Evolutionary conservation across 1,140 invertebrate species (phyloP), one percentile per base, ranked within the genome.

Genomic region (Steinernema feltiae): DNA sequence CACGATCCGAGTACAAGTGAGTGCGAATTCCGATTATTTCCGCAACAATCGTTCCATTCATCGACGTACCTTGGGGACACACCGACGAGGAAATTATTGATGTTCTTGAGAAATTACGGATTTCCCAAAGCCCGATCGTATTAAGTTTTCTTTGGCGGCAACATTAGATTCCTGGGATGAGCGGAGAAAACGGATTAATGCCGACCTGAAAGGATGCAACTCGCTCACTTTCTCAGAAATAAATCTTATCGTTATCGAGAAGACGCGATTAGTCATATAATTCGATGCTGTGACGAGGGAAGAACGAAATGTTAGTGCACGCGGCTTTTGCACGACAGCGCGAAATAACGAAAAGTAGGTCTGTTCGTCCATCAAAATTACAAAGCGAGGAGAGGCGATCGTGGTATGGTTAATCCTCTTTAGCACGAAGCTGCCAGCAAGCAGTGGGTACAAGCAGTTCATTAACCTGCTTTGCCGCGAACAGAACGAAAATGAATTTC

Each of bases 241-340:
- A 63, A 63, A 63, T 63, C 53, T 63, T 63, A 63, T 63, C 53
- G 53, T 21, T n/a, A 63, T 63, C 53, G 7, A 7, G 35, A 63
- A 63, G 2, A 63, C 7, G 53, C 53, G 53, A n/a, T 63, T 27
- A 63, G 53, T 3, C 7, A 7, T 63, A 63, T 63, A 63, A 27
- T 63, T 63, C 24, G 7, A 21, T 15, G 24, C 3, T 21, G 53
- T 27, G 24, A 15, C 3, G 53, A n/a, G 7, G 53, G 53, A 15
- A 3, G 53, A 63, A 63, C 53, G 24, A 21, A 15, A 21, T 63
- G 12, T 63, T 63, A 27, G 53, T 63, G 24, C 53, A 41, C n/a
- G n/a, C 35, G 18, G 35, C 35, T 41, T 63, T 63, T 63, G 15
- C 24, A 63, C 53, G 53, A 63, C 3, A 21, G 53, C 24, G 24